phyloP scores from a whole-genome alignment of 2,888 invertebrate genomes.

The Patella ulyssiponensis region DNA sequence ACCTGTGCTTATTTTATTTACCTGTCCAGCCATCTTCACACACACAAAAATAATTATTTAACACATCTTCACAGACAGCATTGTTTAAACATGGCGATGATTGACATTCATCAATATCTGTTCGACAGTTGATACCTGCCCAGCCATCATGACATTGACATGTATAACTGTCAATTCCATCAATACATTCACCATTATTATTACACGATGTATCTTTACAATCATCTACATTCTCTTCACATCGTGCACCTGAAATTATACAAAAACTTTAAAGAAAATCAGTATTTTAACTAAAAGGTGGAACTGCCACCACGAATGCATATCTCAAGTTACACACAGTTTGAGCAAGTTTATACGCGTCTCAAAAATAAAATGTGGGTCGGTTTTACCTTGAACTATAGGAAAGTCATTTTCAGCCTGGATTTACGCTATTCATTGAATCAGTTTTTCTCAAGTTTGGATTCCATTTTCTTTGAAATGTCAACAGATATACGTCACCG shows the following conservation, averaged over 20 bases:
- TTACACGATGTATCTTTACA: constrained; percentile 29
- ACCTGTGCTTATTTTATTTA: neutral
- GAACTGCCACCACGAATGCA: no score
- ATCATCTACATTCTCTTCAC: constrained; percentile 32
- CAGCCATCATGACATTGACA: constrained; percentile 35
- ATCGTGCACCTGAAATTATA: constrained; percentile 21
- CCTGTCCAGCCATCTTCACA: neutral
- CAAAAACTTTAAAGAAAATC: neutral
- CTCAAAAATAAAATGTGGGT: no score
- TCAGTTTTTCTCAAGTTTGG: no score
- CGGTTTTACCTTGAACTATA: no score
- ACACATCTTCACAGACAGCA: neutral
- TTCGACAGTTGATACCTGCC: constrained; percentile 29
- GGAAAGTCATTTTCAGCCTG: no score
- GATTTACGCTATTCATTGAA: no score
- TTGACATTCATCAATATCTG: neutral
- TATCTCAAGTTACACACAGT: no score
- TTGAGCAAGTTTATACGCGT: no score
- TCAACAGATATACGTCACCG: no score
- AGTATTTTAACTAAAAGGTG: no score
- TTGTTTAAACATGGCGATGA: neutral
- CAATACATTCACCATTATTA: constrained; percentile 32
- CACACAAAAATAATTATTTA: neutral
- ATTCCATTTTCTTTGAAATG: no score
- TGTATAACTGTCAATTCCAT: constrained; percentile 23